Evolutionary conservation across 2,113 vertebrate species (phyloP).

Genomic region (Tragelaphus imberbis): DNA sequence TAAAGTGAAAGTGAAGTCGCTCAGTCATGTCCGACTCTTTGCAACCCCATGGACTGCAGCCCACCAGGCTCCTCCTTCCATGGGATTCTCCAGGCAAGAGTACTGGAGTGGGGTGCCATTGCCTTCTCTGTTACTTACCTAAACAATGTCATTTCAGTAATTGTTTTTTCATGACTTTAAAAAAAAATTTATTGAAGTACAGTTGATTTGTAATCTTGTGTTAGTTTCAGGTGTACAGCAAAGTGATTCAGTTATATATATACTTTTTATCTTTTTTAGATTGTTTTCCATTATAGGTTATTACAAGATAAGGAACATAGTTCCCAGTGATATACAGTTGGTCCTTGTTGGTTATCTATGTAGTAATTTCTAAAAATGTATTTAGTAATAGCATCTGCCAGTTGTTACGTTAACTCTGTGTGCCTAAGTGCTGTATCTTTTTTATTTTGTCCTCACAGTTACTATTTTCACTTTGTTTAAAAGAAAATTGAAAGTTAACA

Average conservation of each 20-base stretch:
- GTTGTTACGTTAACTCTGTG: background rate
- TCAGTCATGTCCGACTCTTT: no score
- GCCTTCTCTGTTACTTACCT: background rate
- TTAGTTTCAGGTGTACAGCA: background rate
- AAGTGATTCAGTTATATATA: background rate
- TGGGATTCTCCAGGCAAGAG: no score
- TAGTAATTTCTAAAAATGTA: background rate
- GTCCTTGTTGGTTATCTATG: background rate
- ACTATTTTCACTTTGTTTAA: background rate
- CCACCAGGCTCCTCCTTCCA: no score
- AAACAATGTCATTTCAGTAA: background rate
- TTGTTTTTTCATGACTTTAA: background rate
- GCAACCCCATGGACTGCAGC: no score
- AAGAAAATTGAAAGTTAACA: background rate
- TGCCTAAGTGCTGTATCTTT: background rate
- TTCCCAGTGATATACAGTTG: background rate
- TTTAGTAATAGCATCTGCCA: background rate
- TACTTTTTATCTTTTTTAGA: background rate
- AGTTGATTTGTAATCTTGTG: background rate
- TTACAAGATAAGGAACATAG: background rate
- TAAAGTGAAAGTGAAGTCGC: no score
- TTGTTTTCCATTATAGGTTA: background rate
- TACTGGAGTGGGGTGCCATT: no score
- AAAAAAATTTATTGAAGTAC: background rate
- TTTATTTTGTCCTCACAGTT: background rate